Percentiles rank a stretch among this genome's conserved stretches.
These are phyloP conservation scores for Encarsia formosa DNA, from an alignment of 2,888 invertebrate species.

Conservation along the genomic window DNA sequence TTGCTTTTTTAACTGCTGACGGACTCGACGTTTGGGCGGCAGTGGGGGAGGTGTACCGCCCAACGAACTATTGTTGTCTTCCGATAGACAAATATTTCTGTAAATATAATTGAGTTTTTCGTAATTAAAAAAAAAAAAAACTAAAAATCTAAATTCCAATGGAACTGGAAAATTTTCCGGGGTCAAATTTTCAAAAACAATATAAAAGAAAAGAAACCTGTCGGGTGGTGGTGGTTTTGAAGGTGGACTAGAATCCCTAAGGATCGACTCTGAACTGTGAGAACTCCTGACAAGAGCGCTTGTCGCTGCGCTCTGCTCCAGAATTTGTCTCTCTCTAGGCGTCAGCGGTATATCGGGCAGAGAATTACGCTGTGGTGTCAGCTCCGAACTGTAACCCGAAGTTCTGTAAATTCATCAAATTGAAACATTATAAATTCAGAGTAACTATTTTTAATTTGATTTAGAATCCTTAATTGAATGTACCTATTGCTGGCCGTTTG, in stretches of 20 bases:
- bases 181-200: neutral
- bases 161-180: neutral
- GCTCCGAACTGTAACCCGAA: conserved; percentile 47
- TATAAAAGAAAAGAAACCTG: conserved; percentile 48
- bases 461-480: neutral
- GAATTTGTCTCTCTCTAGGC: conserved; percentile 68
- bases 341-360: conserved; percentile 78
- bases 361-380: conserved; percentile 61
- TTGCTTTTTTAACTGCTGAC: conserved; percentile 52
- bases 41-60: conserved; percentile 69
- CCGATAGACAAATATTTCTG: conserved; percentile 23
- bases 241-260: conserved; percentile 68
- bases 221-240: conserved; percentile 87
- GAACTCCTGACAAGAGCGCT: conserved; percentile 66
- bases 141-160: neutral
- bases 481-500: conserved; percentile 45
- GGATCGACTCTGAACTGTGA: conserved; percentile 77
- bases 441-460: neutral
- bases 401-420: conserved; percentile 34
- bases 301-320: conserved; percentile 58
- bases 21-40: conserved; percentile 70
- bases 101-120: too few relatives aligned
- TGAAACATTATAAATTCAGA: neutral
- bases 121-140: too few relatives aligned
- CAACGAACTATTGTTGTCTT: conserved; percentile 56